These are phyloP conservation scores for Dolichoris vasculosae DNA, from an alignment of 1,140 invertebrate genomes.

Conservation along the genomic window DNA sequence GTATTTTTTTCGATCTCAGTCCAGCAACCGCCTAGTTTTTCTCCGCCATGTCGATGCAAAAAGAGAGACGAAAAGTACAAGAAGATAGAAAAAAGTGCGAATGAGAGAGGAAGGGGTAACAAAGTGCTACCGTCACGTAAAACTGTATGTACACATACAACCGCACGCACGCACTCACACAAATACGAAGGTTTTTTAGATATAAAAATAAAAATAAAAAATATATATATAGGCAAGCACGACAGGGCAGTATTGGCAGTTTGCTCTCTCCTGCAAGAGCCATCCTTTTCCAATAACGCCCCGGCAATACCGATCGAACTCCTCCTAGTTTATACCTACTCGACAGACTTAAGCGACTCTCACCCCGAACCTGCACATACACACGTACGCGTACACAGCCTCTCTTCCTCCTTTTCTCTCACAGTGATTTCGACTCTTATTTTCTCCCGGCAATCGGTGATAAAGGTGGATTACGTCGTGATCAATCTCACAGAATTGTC, in stretches of 20 bases:
- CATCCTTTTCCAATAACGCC: conserved; percentile 64
- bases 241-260: neutral
- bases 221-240: neutral
- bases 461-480: conserved; percentile 57
- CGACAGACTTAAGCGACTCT: conserved; percentile 54
- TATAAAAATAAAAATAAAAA: no score
- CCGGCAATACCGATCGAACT: conserved; percentile 59
- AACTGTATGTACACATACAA: neutral
- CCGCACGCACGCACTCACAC: neutral
- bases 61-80: neutral
- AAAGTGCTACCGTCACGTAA: neutral
- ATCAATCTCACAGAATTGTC: conserved; percentile 35
- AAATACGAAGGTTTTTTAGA: no score
- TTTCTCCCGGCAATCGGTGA: conserved; percentile 55
- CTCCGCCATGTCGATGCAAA: neutral
- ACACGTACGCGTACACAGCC: neutral
- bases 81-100: neutral
- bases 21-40: neutral
- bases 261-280: conserved; percentile 17
- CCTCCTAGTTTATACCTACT: conserved; percentile 61
- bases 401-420: neutral
- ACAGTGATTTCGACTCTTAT: conserved; percentile 52
- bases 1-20: neutral
- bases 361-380: conserved; percentile 21
- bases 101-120: conserved; percentile 12